A percentile compares a stretch with the other conserved stretches of the same genome.
Evolutionary conservation across 1,140 invertebrate genomes (phyloP).

Genomic region (Charaxes varanes): DNA sequence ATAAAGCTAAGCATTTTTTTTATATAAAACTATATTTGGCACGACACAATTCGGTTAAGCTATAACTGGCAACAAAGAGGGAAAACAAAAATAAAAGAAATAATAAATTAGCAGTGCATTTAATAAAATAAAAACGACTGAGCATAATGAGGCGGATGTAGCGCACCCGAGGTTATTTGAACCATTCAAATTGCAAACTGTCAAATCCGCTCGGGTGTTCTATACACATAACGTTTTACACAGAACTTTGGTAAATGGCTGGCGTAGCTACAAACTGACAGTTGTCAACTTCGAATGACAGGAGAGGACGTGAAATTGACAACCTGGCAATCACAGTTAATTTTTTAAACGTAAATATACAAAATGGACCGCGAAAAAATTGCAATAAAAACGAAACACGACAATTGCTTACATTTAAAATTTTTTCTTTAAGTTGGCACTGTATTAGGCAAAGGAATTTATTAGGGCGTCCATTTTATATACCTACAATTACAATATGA

Average conservation of each 20-base stretch:
- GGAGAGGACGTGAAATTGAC: background rate
- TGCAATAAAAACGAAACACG: background rate
- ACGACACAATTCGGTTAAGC: background rate
- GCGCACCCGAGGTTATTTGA: conserved; percentile 12
- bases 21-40: no score
- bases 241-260: conserved; percentile 32
- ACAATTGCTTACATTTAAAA: no score
- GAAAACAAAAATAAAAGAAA: conserved; percentile 33
- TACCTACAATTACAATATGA: background rate
- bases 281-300: conserved; percentile 6
- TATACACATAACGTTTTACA: conserved; percentile 21
- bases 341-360: conserved; percentile 2
- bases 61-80: background rate
- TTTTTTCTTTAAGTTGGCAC: no score
- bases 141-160: conserved; percentile 51
- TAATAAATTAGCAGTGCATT: conserved; percentile 63
- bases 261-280: conserved; percentile 20
- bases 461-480: background rate
- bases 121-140: conserved; percentile 64
- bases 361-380: background rate
- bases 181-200: background rate
- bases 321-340: conserved; percentile 6
- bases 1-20: no score
- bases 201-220: conserved; percentile 11
- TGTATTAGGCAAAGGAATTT: no score